Conservation (phyloP, 2,113 vertebrate genomes). For the Abramis brama region DNA sequence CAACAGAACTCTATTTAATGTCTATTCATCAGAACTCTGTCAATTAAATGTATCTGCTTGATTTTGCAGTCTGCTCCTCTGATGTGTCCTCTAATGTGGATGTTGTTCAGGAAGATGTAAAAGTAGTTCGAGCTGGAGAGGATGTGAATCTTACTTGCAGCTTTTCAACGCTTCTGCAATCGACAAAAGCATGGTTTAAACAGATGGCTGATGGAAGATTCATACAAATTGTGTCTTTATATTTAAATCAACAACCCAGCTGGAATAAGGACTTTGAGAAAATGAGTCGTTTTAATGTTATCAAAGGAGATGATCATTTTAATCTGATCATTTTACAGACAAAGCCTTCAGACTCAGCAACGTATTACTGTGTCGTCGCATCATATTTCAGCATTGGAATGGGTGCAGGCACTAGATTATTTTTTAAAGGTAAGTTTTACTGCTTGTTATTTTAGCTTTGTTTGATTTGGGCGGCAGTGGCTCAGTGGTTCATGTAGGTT, state of each 20-base stretch:
- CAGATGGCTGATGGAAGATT: slow-evolving; percentile 16
- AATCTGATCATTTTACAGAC: slow-evolving; percentile 38
- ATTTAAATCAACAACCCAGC: background rate
- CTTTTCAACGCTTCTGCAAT: background rate
- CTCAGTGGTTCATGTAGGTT: no score
- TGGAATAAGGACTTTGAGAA: slow-evolving; percentile 28
- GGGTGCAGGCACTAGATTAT: slow-evolving; percentile 30
- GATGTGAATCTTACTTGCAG: slow-evolving; percentile 7
- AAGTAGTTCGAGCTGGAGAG: slow-evolving; percentile 18
- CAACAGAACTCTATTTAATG: background rate
- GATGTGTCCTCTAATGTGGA: background rate
- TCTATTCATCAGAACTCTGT: background rate
- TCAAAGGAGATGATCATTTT: background rate
- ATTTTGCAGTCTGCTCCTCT: slow-evolving; percentile 26
- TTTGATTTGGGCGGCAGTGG: no score
- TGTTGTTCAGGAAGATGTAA: slow-evolving; percentile 26
- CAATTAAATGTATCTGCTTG: background rate
- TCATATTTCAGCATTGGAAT: slow-evolving; percentile 1
- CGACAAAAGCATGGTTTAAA: slow-evolving; percentile 39
- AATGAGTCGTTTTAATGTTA: background rate
- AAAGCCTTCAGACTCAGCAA: slow-evolving; percentile 23
- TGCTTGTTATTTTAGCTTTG: background rate
- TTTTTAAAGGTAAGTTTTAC: slow-evolving; percentile 14
- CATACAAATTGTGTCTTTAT: slow-evolving; percentile 1
- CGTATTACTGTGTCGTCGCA: slow-evolving; percentile 39